Evolutionary conservation across 2,797 vertebrate species (phyloP).

Genomic region (Trachurus trachurus): DNA sequence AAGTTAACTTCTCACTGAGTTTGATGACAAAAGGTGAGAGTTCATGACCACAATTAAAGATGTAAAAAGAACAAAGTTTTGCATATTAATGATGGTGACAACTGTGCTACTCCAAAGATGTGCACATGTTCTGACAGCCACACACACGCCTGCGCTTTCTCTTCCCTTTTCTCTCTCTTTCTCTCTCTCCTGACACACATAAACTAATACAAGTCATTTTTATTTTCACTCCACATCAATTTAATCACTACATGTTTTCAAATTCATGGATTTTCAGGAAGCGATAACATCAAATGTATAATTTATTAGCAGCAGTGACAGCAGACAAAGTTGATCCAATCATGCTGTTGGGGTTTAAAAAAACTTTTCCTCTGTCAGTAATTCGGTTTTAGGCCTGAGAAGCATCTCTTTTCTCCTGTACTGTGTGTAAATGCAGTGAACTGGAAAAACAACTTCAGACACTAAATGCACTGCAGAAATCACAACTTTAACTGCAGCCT

Average conservation of each 20-base stretch:
- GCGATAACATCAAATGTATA: constrained; percentile 16
- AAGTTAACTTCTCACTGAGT: neutral
- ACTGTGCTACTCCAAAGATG: neutral
- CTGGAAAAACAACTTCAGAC: neutral
- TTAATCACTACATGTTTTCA: neutral
- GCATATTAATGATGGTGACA: neutral
- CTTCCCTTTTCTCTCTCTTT: no score
- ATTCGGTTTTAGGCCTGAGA: constrained; percentile 3
- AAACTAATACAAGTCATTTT: neutral
- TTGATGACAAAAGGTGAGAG: neutral
- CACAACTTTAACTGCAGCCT: neutral
- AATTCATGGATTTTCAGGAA: neutral
- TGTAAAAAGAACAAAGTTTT: neutral
- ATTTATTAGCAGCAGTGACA: constrained; percentile 28
- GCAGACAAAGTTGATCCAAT: constrained; percentile 4
- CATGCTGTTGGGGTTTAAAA: neutral
- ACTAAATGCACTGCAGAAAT: neutral
- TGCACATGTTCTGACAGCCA: neutral
- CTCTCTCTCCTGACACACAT: neutral
- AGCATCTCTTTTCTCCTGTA: neutral
- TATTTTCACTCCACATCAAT: neutral
- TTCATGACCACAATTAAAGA: constrained; percentile 7
- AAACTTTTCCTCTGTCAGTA: neutral
- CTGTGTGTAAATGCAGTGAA: neutral
- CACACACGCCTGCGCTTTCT: neutral